Evolutionary conservation across 2,888 invertebrate genomes (phyloP), one percentile per base, ranked within the genome.

Genomic region (Oligia strigilis): DNA sequence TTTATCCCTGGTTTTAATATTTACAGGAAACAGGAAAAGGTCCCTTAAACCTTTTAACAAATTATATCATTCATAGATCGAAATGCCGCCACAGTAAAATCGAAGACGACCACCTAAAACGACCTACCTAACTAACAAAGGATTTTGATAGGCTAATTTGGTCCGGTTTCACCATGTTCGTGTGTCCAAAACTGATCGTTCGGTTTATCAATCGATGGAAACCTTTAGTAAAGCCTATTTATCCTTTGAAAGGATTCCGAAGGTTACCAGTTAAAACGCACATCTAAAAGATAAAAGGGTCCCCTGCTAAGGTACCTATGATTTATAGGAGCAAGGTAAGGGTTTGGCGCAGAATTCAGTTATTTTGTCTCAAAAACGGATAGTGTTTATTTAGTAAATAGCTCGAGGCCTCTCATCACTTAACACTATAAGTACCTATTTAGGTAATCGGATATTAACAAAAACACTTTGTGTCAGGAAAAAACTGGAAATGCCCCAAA

Each of bases 221-320:
- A 62, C 46, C 82, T 69, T 49, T 29, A 62, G 55, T 46, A 73
- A 55, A 73, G 14, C 60, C 36, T 67, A 52, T 49, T 66, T 65
- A 52, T 72, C 46, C 40, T 69, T 64, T 64, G 55, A 49, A 75
- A 75, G 49, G 69, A 69, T 62, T 46, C 55, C 46, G 66, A 75
- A 75, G 69, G 82, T 66, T 69, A n/a, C 72, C 40, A 49, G 58
- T 78, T 64, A 67, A 74, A 82, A 74, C 23, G 62, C 23, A 29
- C 36, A 55, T 74, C 82, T 74, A 29, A 67, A 46, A 73, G 66
- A 67, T 60, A 80, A 67, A 55, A 67, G n/a, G 36, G 60, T 67
- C n/a, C 23, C 29, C 49, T 74, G 14, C 52, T 62, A 46, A 49
- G 71, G 43, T 80, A 40, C 5, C 40, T 40, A 74, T 80, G 67